These are phyloP conservation scores for Leontopithecus rosalia DNA, from an alignment of 2,797 vertebrate species.

Conservation along the genomic window DNA sequence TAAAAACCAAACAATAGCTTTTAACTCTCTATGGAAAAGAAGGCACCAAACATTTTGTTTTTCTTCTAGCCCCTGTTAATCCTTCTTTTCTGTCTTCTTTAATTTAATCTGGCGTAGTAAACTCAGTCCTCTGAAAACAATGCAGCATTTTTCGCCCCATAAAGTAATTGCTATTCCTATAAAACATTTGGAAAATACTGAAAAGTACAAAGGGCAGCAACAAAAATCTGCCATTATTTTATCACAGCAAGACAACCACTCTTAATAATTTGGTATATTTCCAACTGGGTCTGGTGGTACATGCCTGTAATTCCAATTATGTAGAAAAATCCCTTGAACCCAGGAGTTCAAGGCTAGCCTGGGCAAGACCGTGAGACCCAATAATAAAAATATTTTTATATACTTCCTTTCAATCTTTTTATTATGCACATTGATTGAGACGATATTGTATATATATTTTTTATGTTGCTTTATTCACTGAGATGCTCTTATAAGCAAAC, in stretches of 20 bases:
- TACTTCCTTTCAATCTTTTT: background rate
- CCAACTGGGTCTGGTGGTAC: background rate
- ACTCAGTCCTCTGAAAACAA: background rate
- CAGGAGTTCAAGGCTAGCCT: background rate
- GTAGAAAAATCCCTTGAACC: background rate
- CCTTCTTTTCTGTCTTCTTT: slow-evolving; percentile 27
- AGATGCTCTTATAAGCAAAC: slow-evolving; percentile 20
- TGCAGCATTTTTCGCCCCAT: background rate
- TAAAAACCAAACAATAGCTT: slow-evolving; percentile 37
- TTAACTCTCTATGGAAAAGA: background rate
- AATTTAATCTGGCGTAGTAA: slow-evolving; percentile 42
- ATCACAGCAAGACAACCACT: background rate
- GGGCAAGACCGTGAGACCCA: background rate
- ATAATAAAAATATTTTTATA: background rate
- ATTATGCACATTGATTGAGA: background rate
- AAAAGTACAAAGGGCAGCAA: slow-evolving; percentile 43
- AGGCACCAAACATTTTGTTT: background rate
- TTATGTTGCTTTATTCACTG: slow-evolving; percentile 9
- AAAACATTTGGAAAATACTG: slow-evolving; percentile 27
- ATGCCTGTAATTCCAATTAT: background rate
- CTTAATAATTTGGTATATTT: slow-evolving; percentile 14
- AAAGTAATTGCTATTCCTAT: slow-evolving; percentile 36
- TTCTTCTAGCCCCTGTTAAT: background rate
- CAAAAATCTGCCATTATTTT: slow-evolving; percentile 22
- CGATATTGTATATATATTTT: background rate